A percentile compares a stretch with the other conserved stretches of the same genome.
Conservation (phyloP, 2,888 invertebrate genomes). For the Hipparchia semele region DNA sequence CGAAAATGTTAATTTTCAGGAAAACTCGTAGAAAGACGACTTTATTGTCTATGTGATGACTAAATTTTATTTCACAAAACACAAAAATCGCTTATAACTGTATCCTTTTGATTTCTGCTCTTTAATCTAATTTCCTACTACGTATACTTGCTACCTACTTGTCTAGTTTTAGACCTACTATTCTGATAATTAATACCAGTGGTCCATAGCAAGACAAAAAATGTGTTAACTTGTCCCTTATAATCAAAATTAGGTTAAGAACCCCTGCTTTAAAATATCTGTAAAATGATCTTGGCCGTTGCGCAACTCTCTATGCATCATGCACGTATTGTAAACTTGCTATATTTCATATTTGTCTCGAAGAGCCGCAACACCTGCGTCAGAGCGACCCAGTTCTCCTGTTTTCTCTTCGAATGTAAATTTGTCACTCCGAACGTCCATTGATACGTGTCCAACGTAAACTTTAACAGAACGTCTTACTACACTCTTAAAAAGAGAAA, state of each 20-base stretch:
- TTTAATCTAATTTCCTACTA: too few species aligned
- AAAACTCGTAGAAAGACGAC: too few species aligned
- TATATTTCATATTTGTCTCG: slow-evolving; percentile 12
- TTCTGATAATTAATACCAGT: too few species aligned
- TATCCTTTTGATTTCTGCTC: too few species aligned
- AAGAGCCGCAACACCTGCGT: slow-evolving; percentile 12
- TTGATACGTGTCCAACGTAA: slow-evolving; percentile 10
- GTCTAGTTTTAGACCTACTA: too few species aligned
- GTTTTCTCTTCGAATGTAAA: slow-evolving; percentile 13
- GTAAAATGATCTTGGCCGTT: neutral
- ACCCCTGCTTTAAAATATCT: neutral
- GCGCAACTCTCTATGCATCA: slow-evolving; percentile 3
- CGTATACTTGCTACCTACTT: too few species aligned
- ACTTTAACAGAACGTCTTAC: slow-evolving; percentile 8
- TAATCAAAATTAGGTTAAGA: neutral
- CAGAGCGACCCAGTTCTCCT: neutral
- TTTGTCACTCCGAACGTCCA: slow-evolving; percentile 8
- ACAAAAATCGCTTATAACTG: too few species aligned
- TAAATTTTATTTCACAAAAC: too few species aligned
- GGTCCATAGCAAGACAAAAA: too few species aligned
- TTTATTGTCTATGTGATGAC: too few species aligned
- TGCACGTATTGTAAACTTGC: slow-evolving; percentile 11
- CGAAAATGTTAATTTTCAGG: too few species aligned
- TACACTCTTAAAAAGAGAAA: neutral
- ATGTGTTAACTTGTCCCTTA: too few species aligned